A percentile compares a stretch with the other conserved stretches of the same genome.
These are phyloP conservation scores for Ernsta delagoae DNA, from an alignment of 2,888 invertebrate genomes.

Conservation along the genomic window DNA sequence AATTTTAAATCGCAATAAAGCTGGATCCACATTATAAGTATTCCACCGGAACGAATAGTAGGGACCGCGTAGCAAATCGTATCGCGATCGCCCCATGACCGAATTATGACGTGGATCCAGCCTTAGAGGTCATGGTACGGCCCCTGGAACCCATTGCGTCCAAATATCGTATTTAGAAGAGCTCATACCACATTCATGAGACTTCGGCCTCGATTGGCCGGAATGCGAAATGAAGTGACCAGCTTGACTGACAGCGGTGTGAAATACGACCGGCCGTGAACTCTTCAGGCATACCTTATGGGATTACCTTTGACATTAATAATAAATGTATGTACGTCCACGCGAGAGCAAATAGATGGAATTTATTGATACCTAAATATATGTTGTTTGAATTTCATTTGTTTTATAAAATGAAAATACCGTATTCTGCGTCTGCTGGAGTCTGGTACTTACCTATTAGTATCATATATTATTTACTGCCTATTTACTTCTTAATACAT, in stretches of 20 bases:
- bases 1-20: too few relatives aligned
- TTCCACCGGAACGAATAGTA: too few relatives aligned
- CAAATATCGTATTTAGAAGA: background rate
- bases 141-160: too few relatives aligned
- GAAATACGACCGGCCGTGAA: conserved; percentile 15
- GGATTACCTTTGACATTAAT: conserved; percentile 55
- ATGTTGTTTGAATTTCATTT: background rate
- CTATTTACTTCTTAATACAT: too few relatives aligned
- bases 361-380: background rate
- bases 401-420: background rate
- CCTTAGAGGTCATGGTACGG: too few relatives aligned
- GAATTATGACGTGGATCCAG: too few relatives aligned
- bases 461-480: too few relatives aligned
- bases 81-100: too few relatives aligned
- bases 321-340: conserved; percentile 61
- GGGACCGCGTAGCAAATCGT: too few relatives aligned
- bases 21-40: too few relatives aligned
- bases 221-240: conserved; percentile 29
- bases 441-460: too few relatives aligned
- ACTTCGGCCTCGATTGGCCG: conserved; percentile 19
- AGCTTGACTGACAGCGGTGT: conserved; percentile 15
- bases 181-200: conserved; percentile 27
- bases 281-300: conserved; percentile 49
- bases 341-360: conserved; percentile 33
- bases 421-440: too few relatives aligned